Conservation (phyloP, 23 tunicate species). For the Styela plicata region DNA sequence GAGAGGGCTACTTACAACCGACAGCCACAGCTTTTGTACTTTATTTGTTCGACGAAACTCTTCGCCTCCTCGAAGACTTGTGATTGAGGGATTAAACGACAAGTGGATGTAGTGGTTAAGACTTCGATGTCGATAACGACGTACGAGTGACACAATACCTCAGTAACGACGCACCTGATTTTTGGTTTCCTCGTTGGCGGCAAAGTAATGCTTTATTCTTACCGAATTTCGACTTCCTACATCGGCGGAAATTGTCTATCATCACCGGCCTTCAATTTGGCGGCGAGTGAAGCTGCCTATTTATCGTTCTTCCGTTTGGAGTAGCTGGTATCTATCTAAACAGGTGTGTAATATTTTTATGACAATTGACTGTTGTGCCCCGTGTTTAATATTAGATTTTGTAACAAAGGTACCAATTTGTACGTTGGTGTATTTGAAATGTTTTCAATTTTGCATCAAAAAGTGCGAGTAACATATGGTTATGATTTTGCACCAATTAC, state of each 20-base stretch:
- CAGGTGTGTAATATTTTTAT: not conserved
- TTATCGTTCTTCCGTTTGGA: not conserved
- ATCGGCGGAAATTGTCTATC: not conserved
- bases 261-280: not conserved
- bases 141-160: not conserved
- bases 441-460: no score
- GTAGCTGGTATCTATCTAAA: not conserved
- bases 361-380: no score
- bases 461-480: no score
- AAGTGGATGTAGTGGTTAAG: not conserved
- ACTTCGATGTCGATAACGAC: not conserved
- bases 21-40: not conserved
- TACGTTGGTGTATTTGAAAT: no score
- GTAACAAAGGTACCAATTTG: no score
- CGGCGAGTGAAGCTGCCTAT: not conserved
- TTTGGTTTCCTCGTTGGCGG: not conserved
- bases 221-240: not conserved
- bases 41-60: not conserved
- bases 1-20: not conserved
- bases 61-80: not conserved
- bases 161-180: not conserved
- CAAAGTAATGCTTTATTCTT: not conserved
- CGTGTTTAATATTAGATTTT: no score
- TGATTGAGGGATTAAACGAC: not conserved
- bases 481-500: no score